A percentile compares a stretch with the other conserved stretches of the same genome.
Evolutionary conservation across 2,888 invertebrate species (phyloP).

Genomic region (Hypsopygia costalis): DNA sequence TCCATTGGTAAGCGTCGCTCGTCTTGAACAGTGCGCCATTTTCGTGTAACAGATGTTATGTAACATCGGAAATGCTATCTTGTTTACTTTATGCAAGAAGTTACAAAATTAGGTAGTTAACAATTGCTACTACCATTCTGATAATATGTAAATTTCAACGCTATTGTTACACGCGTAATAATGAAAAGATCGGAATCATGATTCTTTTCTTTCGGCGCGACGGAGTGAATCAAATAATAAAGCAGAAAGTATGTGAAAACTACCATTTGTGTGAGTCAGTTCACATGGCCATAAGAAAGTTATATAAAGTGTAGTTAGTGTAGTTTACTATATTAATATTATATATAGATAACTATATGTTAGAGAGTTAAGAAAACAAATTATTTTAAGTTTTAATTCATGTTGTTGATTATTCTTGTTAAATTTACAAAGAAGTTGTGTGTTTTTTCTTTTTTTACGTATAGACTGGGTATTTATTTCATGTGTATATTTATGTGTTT

Average conservation of each 20-base stretch:
- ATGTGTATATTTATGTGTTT: too few species aligned
- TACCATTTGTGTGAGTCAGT: background rate
- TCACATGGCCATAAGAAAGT: background rate
- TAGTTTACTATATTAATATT: too few species aligned
- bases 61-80: slow-evolving; percentile 51
- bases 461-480: too few species aligned
- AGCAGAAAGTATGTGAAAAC: slow-evolving; percentile 21
- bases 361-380: too few species aligned
- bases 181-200: slow-evolving; percentile 24
- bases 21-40: slow-evolving; percentile 58
- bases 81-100: slow-evolving; percentile 46
- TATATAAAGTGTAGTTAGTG: too few species aligned
- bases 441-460: too few species aligned
- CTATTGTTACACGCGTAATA: slow-evolving; percentile 29
- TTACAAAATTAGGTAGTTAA: slow-evolving; percentile 29
- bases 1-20: slow-evolving; percentile 47
- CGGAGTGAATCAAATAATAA: slow-evolving; percentile 16
- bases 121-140: slow-evolving; percentile 13
- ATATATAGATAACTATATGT: too few species aligned
- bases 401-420: too few species aligned
- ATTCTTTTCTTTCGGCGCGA: slow-evolving; percentile 17
- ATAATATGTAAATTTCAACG: slow-evolving; percentile 31
- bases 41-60: slow-evolving; percentile 55
- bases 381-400: slow-evolving; percentile 1
- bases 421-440: too few species aligned